Base-by-base conservation (phyloP, 2,113 vertebrate genomes). In the Stigmatopora argus region DNA sequence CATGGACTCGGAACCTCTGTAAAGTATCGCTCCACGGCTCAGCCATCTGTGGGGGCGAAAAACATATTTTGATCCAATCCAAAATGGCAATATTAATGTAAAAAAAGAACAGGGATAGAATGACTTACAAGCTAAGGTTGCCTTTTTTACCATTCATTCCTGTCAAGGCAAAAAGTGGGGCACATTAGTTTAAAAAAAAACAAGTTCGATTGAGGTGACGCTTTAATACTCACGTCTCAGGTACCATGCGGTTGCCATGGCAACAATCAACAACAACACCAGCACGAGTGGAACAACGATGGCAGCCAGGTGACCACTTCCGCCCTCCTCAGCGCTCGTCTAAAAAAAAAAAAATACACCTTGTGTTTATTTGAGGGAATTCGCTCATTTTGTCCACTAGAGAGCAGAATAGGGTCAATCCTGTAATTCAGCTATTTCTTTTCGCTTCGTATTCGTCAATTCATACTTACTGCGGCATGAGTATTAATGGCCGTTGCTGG, bases 151-250 rank as follows among this genome's bases (percentile, higher is more conserved):
- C 44, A 65, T 69, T 80, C 1, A 83, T 34, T 7, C 80, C 87
- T 89, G 8, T 45, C n/a, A 65, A 66, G 6, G 70, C 19, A 66
- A 10, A n/a, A 78, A 10, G 1, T 7, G 8, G 18, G 6, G 26
- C 47, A 69, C 7, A 70, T 59, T 60, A 1, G 53, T 18, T 31
- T 31, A 31, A n/a, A n/a, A n/a, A 19, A 2, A n/a, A 38, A 1
- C 7, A 2, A 60, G 26, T 17, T 35, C 31, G n/a, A 41, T 26
- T 21, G 17, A 21, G 49, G 23, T 45, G 26, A 63, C 34, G 19
- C n/a, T 52, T 58, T 1, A 7, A 59, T 66, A 87, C 85, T 89
- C 52, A 89, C 87, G 70, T 64, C 26, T 38, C 38, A 87, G 48
- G 46, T 71, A 65, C 85, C 80, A 85, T 1, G 34, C 23, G 1